Evolutionary conservation across 1,140 invertebrate species (phyloP), one percentile per base, ranked within the genome.

Genomic region (Pygmarrhopalites habei): DNA sequence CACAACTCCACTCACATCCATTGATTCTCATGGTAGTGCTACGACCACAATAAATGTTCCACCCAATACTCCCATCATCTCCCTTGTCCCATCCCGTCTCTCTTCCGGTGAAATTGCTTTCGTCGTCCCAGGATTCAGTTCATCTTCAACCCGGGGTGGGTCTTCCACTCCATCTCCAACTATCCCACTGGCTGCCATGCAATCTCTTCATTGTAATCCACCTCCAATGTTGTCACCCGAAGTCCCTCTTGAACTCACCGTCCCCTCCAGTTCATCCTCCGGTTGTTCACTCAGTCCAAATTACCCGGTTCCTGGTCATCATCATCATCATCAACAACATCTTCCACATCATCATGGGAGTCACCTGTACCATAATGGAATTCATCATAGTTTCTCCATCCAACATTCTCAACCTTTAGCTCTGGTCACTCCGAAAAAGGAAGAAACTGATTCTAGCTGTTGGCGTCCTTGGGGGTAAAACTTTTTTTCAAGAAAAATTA

Each of bases 41-140:
- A 52, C 47, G 32, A 64, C 62, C 1, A 64, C 62, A 15, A 29
- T 52, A 7, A 53, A 30, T 25, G 51, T 55, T 12, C 43, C 49
- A 5, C 41, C 61, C 2, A 61, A 64, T 35, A 64, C 58, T 4
- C 59, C 58, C 12, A 58, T 64, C 21, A 68, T 68, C 46, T 68
- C 66, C 28, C 74, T 84, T 60, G 81, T 82, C 21, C 83, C 80
- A 41, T 85, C 80, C 52, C 74, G 82, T 35, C 69, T 86, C 53
- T 79, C 82, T 0, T 82, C 81, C 57, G 78, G 85, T 58, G 80
- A 85, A 72, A 77, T 85, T 71, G 77, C 83, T 57, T 72, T 85
- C 66, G 73, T 86, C 49, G 71, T 86, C 66, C 79, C 81, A 1
- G 75, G 72, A 17, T 65, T 69, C 21, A 59, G 47, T 2, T 52